Percentiles rank a stretch among this genome's conserved stretches.
Evolutionary conservation across 2,113 vertebrate genomes (phyloP).

Genomic region (Cyphomyrus plagiostoma): DNA sequence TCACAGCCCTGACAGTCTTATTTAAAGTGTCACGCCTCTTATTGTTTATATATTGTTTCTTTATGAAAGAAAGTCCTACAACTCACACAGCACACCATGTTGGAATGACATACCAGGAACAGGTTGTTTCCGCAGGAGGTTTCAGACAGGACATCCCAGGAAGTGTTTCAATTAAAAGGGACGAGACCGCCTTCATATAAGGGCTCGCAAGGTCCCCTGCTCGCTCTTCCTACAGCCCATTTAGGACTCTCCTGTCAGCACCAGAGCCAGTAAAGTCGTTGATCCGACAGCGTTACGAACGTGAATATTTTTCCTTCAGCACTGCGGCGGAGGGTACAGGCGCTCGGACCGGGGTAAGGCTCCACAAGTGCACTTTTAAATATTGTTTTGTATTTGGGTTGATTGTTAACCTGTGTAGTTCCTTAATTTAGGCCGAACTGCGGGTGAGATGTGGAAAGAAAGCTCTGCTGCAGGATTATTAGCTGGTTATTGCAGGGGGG

Average conservation of each 20-base stretch:
- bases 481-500: not conserved
- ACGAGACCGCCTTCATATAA: conserved; percentile 4
- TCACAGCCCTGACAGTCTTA: not conserved
- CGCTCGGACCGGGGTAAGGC: not conserved
- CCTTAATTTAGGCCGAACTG: not conserved
- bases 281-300: not conserved
- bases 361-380: not conserved
- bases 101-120: not conserved
- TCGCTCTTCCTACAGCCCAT: not conserved
- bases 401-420: not conserved
- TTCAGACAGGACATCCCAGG: not conserved
- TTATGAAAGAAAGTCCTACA: not conserved
- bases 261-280: not conserved
- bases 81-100: not conserved
- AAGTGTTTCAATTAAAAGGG: not conserved
- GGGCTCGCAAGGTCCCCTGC: not conserved
- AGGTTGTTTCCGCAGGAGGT: not conserved
- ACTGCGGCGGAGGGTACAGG: not conserved
- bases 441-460: not conserved
- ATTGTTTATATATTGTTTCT: not conserved
- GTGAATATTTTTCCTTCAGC: not conserved
- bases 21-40: not conserved
- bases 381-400: not conserved
- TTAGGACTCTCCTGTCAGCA: not conserved
- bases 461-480: not conserved